These are phyloP conservation scores for Cnemophilus loriae DNA, from an alignment of 2,113 vertebrate genomes.

Conservation along the genomic window DNA sequence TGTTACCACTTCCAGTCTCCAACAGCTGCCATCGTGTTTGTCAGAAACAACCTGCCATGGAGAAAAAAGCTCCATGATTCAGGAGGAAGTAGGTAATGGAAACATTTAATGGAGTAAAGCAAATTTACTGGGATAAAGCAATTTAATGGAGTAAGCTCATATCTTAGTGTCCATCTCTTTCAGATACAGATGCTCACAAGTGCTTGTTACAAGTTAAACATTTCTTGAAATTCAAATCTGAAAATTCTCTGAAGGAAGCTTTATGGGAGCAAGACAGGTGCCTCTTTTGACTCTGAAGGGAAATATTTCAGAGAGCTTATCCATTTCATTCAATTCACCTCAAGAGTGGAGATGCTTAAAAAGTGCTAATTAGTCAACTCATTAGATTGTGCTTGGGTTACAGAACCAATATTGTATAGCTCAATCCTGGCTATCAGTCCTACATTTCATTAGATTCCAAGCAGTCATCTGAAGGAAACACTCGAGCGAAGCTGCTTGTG, in stretches of 20 bases:
- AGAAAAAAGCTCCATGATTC: not conserved
- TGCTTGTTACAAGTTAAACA: not conserved
- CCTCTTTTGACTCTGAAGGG: accelerated
- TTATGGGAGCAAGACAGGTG: not conserved
- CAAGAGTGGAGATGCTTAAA: not conserved
- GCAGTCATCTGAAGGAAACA: not conserved
- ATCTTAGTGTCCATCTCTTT: not conserved
- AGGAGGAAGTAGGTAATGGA: not conserved
- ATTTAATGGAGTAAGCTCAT: accelerated
- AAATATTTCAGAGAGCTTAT: not conserved
- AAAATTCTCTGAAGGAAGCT: not conserved
- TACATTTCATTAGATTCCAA: not conserved
- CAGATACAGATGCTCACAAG: not conserved
- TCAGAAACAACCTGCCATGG: not conserved
- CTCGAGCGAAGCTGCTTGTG: not conserved
- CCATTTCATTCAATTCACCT: not conserved
- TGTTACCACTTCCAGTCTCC: not conserved
- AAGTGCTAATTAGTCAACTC: not conserved
- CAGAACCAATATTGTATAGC: accelerated
- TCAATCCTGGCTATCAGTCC: not conserved
- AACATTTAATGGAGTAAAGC: not conserved
- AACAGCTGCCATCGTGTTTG: not conserved
- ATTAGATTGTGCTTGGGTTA: not conserved
- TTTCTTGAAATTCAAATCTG: not conserved
- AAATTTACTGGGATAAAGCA: not conserved